Conservation (phyloP, 2,797 vertebrate species). For the Spizella passerina region DNA sequence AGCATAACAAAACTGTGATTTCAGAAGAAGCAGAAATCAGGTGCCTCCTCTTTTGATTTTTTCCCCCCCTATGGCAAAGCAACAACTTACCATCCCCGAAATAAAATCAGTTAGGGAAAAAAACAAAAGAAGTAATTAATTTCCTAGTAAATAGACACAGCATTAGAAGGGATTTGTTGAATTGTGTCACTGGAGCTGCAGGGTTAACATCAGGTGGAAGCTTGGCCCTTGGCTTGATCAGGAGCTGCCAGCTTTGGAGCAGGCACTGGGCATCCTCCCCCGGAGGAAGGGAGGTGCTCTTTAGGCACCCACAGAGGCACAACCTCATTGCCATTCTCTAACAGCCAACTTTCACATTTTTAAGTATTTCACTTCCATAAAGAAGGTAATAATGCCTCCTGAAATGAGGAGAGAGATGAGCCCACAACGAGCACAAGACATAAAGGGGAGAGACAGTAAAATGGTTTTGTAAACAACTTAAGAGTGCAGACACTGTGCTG, state of each 20-base stretch:
- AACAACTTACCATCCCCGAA: not conserved
- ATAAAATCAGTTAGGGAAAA: not conserved
- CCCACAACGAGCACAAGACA: not conserved
- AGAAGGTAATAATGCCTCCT: not conserved
- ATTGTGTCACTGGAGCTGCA: not conserved
- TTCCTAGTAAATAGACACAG: not conserved
- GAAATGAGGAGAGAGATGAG: not conserved
- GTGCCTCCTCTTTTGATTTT: not conserved
- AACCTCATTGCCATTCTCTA: not conserved
- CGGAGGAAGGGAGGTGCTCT: not conserved
- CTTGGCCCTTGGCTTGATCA: not conserved
- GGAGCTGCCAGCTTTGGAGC: not conserved
- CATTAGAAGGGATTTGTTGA: not conserved
- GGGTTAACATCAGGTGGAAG: not conserved
- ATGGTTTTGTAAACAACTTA: not conserved
- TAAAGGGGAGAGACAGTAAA: not conserved
- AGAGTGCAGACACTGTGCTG: not conserved
- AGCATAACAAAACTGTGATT: not conserved
- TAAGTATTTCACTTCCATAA: not conserved
- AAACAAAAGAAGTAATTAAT: rapidly evolving
- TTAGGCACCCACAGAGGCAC: not conserved
- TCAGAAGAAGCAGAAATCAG: not conserved
- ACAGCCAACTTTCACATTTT: not conserved
- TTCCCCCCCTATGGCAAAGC: not conserved
- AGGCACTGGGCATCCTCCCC: not conserved